A percentile compares a stretch with the other conserved stretches of the same genome.
These are phyloP conservation scores for Pollenia amentaria DNA, from an alignment of 2,888 invertebrate species.

Conservation along the genomic window DNA sequence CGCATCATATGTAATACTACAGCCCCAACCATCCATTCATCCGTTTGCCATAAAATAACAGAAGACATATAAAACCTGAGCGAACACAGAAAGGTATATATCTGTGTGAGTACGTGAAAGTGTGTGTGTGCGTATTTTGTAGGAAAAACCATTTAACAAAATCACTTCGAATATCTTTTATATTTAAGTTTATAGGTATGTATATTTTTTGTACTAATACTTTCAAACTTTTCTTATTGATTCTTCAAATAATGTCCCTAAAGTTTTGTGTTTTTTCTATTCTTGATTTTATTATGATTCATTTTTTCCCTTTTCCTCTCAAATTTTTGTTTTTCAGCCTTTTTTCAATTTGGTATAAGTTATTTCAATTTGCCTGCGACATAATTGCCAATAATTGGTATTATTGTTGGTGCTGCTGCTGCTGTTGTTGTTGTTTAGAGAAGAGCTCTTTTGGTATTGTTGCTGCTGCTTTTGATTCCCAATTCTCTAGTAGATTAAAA, in stretches of 20 bases:
- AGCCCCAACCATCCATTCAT: too few species aligned
- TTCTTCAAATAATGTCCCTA: constrained; percentile 41
- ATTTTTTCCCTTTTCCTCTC: neutral
- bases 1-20: neutral
- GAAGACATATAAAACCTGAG: neutral
- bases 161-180: constrained; percentile 46
- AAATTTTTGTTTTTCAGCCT: constrained; percentile 3
- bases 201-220: neutral
- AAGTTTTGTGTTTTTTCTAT: constrained; percentile 17
- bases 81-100: neutral
- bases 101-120: neutral
- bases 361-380: constrained; percentile 18
- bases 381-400: constrained; percentile 60
- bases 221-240: neutral
- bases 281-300: constrained; percentile 1
- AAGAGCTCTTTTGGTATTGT: neutral
- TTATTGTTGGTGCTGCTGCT: constrained; percentile 34
- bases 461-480: constrained; percentile 48
- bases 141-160: constrained; percentile 40
- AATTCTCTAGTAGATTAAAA: constrained; percentile 61
- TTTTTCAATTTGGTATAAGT: neutral
- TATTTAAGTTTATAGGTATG: neutral
- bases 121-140: constrained; percentile 3
- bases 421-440: neutral
- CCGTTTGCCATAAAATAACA: constrained; percentile 26